Evolutionary conservation across 2,113 vertebrate species (phyloP).

Genomic region (Centrocercus urophasianus): DNA sequence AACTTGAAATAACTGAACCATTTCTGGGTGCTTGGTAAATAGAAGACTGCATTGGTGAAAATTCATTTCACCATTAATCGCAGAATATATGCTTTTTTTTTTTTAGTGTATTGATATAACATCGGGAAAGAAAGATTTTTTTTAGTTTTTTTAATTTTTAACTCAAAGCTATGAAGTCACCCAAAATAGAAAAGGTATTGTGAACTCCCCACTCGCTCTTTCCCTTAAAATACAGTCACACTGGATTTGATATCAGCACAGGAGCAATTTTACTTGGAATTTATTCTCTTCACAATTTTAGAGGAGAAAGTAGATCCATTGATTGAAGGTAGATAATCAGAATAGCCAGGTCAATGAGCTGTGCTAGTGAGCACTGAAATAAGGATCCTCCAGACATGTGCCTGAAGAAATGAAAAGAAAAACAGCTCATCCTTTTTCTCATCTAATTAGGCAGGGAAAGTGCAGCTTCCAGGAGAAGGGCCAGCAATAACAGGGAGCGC

Average conservation of each 20-base stretch:
- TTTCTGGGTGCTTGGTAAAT: not conserved
- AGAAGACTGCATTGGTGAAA: not conserved
- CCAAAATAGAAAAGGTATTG: not conserved
- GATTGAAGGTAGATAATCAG: not conserved
- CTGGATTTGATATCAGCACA: not conserved
- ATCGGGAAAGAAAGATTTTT: not conserved
- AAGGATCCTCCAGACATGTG: not conserved
- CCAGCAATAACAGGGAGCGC: conserved; percentile 56
- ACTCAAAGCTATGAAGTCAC: not conserved
- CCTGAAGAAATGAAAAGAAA: not conserved
- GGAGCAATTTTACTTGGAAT: not conserved
- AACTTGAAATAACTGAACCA: not conserved
- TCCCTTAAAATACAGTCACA: not conserved
- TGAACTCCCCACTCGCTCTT: not conserved
- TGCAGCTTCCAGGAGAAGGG: conserved; percentile 19
- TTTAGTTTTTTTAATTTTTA: not conserved
- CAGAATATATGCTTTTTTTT: not conserved
- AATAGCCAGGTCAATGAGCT: not conserved
- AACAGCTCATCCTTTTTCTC: conserved; percentile 26
- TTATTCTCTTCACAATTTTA: not conserved
- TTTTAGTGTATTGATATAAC: not conserved
- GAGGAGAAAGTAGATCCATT: not conserved
- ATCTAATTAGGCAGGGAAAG: conserved; percentile 39
- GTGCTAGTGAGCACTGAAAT: not conserved
- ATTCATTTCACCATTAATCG: not conserved